Evolutionary conservation across 2,113 vertebrate species (phyloP), one percentile per base, ranked within the genome.

Genomic region (Oryzias celebensis): DNA sequence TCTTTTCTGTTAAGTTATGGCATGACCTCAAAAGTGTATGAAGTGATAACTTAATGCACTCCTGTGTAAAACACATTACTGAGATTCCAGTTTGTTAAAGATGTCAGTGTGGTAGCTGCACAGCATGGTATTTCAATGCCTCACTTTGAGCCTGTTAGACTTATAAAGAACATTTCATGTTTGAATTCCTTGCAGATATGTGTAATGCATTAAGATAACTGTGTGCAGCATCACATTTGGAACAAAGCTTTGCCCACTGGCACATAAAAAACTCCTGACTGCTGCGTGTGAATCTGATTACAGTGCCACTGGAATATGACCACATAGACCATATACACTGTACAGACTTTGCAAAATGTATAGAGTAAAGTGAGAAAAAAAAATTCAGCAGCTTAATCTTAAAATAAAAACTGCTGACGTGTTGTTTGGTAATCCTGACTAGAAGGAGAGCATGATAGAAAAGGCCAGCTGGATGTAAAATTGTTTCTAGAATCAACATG

Each of bases 41-140:
- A 58, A 62, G 58, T 72, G 52, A 78, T 67, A 31, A 67, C 49
- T 75, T 76, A 58, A 73, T 71, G 62, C 52, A 60, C 48, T 67
- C 47, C 42, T 20, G 18, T 31, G 46, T 56, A 58, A 70, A 61
- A 72, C 65, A 57, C 22, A 31, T 64, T 65, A 36, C 52, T 70
- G 69, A 53, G 64, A 51, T 64, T 72, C 58, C 14, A 53, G 73
- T 75, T 80, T 75, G 71, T 57, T 42, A 48, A 58, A 47, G 62
- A 52, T 76, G 71, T 75, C 73, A 69, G 3, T 22, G 41, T 53
- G 68, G 66, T 61, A 67, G 63, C 66, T 59, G 71, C 63, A 61
- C 57, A 49, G 60, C 60, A 50, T 77, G 52, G 75, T 72, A 77
- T 77, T 55, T 64, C 57, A 42, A 20, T 17, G 4, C 61, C 22